These are phyloP conservation scores for Pherbina coryleti DNA, from an alignment of 2,888 invertebrate species.

Conservation along the genomic window DNA sequence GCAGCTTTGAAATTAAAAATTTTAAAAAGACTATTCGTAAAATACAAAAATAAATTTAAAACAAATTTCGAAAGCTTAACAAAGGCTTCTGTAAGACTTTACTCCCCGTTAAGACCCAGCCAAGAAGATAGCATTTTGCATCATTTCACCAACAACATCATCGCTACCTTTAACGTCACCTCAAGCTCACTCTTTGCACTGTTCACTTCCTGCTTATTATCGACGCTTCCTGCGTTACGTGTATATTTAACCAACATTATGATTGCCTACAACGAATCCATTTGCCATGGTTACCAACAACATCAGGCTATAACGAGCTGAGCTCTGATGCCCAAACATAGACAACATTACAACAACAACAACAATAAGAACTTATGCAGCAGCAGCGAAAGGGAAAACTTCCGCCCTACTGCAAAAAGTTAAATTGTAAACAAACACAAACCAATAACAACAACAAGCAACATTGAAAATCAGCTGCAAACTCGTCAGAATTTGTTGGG, in stretches of 20 bases:
- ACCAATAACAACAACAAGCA: neutral
- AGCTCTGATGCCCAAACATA: neutral
- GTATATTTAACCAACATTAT: constrained; percentile 34
- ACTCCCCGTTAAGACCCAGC: too few species aligned
- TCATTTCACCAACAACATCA: too few species aligned
- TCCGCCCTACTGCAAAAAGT: neutral
- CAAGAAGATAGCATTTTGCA: too few species aligned
- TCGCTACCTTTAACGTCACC: neutral
- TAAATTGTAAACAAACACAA: constrained; percentile 25
- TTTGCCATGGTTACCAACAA: constrained; percentile 28
- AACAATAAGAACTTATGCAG: neutral
- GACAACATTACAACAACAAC: constrained; percentile 8
- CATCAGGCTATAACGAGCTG: neutral
- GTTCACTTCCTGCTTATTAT: constrained; percentile 15
- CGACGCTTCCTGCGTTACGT: neutral
- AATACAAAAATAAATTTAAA: too few species aligned
- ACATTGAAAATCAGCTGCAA: constrained; percentile 19
- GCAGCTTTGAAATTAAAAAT: too few species aligned
- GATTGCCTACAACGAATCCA: constrained; percentile 40
- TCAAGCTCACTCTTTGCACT: neutral
- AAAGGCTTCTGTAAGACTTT: too few species aligned
- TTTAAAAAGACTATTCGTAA: too few species aligned
- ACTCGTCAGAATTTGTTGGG: neutral
- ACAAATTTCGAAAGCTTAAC: too few species aligned
- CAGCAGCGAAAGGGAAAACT: neutral